Percentiles rank a stretch among this genome's conserved stretches.
phyloP scores from a whole-genome alignment of 2,113 vertebrate genomes.

The Brienomyrus brachyistius region DNA sequence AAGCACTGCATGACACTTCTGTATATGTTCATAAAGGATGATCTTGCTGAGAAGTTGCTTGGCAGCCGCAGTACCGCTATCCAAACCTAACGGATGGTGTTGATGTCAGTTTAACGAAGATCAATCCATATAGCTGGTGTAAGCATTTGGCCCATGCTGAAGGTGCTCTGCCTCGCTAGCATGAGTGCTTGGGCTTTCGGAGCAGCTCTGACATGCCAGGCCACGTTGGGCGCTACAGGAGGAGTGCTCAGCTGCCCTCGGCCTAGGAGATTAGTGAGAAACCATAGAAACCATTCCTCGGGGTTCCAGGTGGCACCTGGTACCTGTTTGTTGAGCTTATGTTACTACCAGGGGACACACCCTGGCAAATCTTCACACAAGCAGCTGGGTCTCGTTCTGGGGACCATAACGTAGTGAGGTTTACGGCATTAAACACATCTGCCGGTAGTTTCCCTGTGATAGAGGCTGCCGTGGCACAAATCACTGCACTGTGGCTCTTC shows the following conservation, averaged over 20 bases:
- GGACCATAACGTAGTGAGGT: background rate
- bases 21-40: background rate
- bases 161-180: background rate
- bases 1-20: background rate
- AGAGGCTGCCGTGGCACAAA: background rate
- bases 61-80: background rate
- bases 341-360: background rate
- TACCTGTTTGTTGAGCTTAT: background rate
- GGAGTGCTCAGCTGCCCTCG: background rate
- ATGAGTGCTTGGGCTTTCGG: background rate
- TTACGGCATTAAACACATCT: background rate
- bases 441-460: background rate
- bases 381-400: background rate
- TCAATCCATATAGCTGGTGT: background rate
- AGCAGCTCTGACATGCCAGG: background rate
- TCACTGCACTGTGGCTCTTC: background rate
- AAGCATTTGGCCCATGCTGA: background rate
- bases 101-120: background rate
- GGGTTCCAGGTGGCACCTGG: background rate
- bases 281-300: background rate
- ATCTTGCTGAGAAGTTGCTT: background rate
- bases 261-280: background rate
- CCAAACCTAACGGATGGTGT: background rate
- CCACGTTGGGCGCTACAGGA: background rate
- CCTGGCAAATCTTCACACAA: background rate